phyloP scores from a whole-genome alignment of 2,113 vertebrate species.

The Agelaius tricolor region DNA sequence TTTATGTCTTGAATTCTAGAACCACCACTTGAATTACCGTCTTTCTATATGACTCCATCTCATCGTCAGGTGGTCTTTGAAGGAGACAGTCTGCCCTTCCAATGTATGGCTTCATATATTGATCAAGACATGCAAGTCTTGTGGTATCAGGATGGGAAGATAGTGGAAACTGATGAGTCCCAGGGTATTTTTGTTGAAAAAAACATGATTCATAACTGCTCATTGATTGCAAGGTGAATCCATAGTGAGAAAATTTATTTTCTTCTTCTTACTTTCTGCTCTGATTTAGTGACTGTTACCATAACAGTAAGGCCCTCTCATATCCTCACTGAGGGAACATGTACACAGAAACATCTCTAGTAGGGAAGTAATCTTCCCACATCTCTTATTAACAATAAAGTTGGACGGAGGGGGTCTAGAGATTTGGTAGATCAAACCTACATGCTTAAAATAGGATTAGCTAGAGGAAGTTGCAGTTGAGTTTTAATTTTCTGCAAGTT shows the following conservation, averaged over 20 bases:
- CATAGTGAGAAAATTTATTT: background rate
- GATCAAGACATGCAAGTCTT: constrained; percentile 96
- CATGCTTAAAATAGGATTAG: background rate
- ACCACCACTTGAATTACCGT: constrained; percentile 91
- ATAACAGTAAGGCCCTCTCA: background rate
- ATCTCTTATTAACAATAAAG: background rate
- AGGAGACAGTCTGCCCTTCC: constrained; percentile 96
- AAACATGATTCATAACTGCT: constrained; percentile 97
- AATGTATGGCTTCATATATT: constrained; percentile 94
- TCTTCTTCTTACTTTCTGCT: background rate
- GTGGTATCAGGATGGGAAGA: constrained; percentile 95
- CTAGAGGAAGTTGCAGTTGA: background rate
- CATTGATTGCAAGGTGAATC: constrained; percentile 90
- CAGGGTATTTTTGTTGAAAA: constrained; percentile 96
- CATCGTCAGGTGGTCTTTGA: constrained; percentile 96
- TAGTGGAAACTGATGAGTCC: constrained; percentile 89
- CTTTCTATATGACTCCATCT: constrained; percentile 94
- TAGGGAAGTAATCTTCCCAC: background rate
- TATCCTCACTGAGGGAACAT: background rate
- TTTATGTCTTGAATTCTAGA: constrained; percentile 73
- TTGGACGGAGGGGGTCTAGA: background rate
- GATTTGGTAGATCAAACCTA: background rate
- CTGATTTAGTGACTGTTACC: background rate
- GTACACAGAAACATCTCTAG: background rate
- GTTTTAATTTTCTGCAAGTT: background rate